Conservation (phyloP, 2,113 vertebrate species). For the Tringa solitaria region DNA sequence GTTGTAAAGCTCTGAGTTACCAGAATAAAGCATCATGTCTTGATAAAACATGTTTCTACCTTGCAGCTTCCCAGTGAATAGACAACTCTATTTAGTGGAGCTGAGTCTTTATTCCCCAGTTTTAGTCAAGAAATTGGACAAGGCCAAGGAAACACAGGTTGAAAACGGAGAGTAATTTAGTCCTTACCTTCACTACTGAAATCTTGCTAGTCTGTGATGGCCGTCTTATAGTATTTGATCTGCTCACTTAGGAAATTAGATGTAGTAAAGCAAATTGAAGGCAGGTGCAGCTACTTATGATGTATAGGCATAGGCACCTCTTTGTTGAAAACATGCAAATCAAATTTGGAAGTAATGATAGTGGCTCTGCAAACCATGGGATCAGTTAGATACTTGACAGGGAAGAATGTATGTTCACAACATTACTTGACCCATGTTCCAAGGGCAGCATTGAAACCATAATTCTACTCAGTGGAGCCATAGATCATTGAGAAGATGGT, state of each 20-base stretch:
- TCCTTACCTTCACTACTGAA: not conserved
- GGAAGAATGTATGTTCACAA: not conserved
- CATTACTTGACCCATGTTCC: constrained; percentile 46
- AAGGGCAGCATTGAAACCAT: constrained; percentile 46
- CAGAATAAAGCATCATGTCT: constrained; percentile 9
- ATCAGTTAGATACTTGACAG: constrained; percentile 38
- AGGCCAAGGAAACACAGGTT: not conserved
- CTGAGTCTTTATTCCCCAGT: constrained; percentile 1
- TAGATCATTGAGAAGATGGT: constrained; percentile 52
- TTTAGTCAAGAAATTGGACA: not conserved
- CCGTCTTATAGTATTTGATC: not conserved
- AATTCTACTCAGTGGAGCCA: constrained; percentile 35
- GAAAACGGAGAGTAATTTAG: constrained; percentile 7
- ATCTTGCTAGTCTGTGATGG: not conserved
- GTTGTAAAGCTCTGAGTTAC: not conserved
- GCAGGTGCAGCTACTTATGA: constrained; percentile 33
- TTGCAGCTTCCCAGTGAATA: not conserved
- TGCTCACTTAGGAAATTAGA: constrained; percentile 36
- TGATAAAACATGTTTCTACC: not conserved
- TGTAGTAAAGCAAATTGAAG: constrained; percentile 46
- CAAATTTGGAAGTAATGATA: constrained; percentile 40
- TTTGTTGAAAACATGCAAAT: constrained; percentile 49
- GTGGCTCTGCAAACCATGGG: constrained; percentile 12
- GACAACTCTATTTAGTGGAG: not conserved
- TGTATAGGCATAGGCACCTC: not conserved